A percentile compares a stretch with the other conserved stretches of the same genome.
Conservation (phyloP, 2,888 invertebrate species). For the Drosophila mimica region DNA sequence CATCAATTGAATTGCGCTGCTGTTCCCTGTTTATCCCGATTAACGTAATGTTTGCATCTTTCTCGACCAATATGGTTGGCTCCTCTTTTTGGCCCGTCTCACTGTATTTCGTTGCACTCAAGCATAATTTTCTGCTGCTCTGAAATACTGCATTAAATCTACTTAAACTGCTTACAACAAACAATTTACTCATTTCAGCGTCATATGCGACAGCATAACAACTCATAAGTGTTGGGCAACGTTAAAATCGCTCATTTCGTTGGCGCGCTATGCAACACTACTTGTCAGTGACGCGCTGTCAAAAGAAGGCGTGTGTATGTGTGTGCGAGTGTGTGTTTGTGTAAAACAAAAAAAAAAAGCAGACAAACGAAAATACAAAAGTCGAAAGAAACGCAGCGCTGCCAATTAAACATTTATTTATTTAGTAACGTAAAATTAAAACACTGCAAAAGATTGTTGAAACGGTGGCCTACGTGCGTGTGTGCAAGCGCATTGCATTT, state of each 20-base stretch:
- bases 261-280: conserved; percentile 46
- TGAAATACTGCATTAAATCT: conserved; percentile 22
- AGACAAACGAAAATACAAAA: conserved; percentile 56
- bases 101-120: conserved; percentile 17
- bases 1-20: conserved; percentile 93
- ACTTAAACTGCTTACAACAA: conserved; percentile 27
- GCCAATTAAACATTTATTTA: conserved; percentile 54
- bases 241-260: conserved; percentile 35
- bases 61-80: conserved; percentile 86
- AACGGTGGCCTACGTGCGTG: conserved; percentile 34
- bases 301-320: conserved; percentile 60
- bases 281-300: conserved; percentile 65
- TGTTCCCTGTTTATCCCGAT: conserved; percentile 94
- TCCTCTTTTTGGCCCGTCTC: not conserved
- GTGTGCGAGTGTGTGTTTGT: conserved; percentile 56
- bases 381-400: conserved; percentile 43
- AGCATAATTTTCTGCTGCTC: conserved; percentile 14
- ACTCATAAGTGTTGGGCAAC: conserved; percentile 44
- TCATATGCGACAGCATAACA: conserved; percentile 34
- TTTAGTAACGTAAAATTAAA: conserved; percentile 44
- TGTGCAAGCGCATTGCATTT: conserved; percentile 44
- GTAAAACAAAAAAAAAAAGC: conserved; percentile 61
- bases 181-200: conserved; percentile 58
- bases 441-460: conserved; percentile 39
- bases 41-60: conserved; percentile 89